Conservation (phyloP, 2,888 invertebrate genomes). For the Beris chalybata region DNA sequence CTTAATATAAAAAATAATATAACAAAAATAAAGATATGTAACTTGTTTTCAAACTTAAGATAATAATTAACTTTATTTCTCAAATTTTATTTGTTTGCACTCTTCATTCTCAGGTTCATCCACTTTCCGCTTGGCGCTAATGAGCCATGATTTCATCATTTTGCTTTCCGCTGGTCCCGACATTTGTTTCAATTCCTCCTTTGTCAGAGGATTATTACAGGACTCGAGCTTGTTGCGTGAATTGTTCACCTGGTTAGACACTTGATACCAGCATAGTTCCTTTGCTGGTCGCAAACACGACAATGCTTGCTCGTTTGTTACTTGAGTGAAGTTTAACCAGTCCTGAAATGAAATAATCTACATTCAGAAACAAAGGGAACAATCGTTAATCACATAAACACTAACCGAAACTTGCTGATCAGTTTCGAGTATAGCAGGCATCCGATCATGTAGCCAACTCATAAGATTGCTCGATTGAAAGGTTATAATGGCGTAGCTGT, state of each 20-base stretch:
- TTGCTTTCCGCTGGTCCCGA: slow-evolving; percentile 42
- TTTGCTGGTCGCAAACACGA: slow-evolving; percentile 57
- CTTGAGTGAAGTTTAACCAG: slow-evolving; percentile 67
- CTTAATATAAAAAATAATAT: no score
- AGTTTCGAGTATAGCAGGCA: slow-evolving; percentile 76
- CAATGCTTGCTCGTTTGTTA: slow-evolving; percentile 59
- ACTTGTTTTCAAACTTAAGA: no score
- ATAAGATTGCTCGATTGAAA: slow-evolving; percentile 70
- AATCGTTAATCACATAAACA: slow-evolving; percentile 32
- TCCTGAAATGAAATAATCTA: slow-evolving; percentile 55
- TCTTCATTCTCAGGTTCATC: not conserved
- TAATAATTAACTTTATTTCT: not conserved
- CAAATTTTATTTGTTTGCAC: not conserved
- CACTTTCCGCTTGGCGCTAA: slow-evolving; percentile 27
- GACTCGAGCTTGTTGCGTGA: slow-evolving; percentile 66
- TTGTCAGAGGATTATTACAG: slow-evolving; percentile 60
- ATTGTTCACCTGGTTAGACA: slow-evolving; percentile 72
- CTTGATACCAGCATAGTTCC: slow-evolving; percentile 67
- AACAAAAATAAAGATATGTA: no score
- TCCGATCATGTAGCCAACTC: slow-evolving; percentile 76
- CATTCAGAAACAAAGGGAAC: slow-evolving; percentile 12
- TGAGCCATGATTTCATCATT: slow-evolving; percentile 49
- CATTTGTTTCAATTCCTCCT: slow-evolving; percentile 34
- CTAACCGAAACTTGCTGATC: slow-evolving; percentile 66
- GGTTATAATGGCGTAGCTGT: slow-evolving; percentile 77